Base-by-base conservation (phyloP, 2,888 invertebrate genomes). In the Neoitamus cyanurus region DNA sequence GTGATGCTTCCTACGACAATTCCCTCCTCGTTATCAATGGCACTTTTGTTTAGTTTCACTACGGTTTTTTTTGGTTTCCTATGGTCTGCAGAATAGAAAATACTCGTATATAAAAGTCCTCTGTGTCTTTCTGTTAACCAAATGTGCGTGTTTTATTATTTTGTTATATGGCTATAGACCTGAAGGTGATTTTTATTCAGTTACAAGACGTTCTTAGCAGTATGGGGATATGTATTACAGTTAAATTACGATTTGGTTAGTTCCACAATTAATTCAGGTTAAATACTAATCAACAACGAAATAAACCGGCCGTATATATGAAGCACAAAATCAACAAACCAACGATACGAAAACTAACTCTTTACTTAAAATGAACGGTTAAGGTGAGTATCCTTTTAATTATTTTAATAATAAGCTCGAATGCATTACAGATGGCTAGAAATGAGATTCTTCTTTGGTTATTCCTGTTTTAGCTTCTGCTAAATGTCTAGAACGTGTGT, bases 391-490 rank as follows among this genome's bases (percentile, higher is more conserved):
- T 69, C 28, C 13, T 13, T 25, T 30, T 69, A 20, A 69, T 15
- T 69, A 28, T 70, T 70, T 70, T 28, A 78, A 48, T 73, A 73
- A 73, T 78, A 78, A 78, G 48, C 78, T 78, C 78, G 78, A 78
- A 58, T 75, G 37, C 42, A 75, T 20, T 75, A 75, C 11, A 75
- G 42, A 75, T 75, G 75, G 75, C 75, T 75, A 28, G 42, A 75
- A 58, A 48, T 48, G 58, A 42, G 46, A 31, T 48, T 48, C 34
- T 58, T 78, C 78, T 78, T 78, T 78, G 78, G 78, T 48, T 78
- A 78, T 58, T 58, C 20, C 15, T 58, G 58, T 58, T 58, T 42
- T 48, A 15, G 75, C 25, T 75, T 37, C 13, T 42, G 28, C 42
- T 58, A 25, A 58, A 25, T 58, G 58, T 58, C 15, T 75, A 75